A percentile compares a stretch with the other conserved stretches of the same genome.
Conservation (phyloP, 1,140 invertebrate species). For the Aphelenchoides avenae region DNA sequence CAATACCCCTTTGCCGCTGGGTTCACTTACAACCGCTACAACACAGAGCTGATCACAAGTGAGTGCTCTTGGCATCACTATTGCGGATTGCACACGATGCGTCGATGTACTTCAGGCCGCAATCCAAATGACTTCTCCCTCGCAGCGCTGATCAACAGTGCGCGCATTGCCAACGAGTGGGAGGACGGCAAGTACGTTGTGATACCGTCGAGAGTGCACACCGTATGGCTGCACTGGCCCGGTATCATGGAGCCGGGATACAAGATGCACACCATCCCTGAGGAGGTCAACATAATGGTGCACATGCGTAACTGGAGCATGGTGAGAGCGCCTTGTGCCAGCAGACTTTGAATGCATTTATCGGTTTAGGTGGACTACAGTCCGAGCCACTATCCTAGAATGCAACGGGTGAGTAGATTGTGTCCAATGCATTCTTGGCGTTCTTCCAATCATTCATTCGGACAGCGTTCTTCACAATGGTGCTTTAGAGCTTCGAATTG, state of each 20-base stretch:
- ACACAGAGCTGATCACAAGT: constrained; percentile 46
- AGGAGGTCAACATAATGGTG: constrained; percentile 42
- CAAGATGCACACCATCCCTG: constrained; percentile 38
- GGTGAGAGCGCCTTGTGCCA: constrained; percentile 1
- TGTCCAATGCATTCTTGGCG: background rate
- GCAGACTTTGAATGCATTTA: background rate
- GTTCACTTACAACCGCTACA: constrained; percentile 44
- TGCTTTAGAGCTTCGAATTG: constrained; percentile 14
- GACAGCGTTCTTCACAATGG: constrained; percentile 2
- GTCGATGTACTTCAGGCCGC: constrained; percentile 21
- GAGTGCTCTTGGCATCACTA: constrained; percentile 10
- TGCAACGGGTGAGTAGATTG: constrained; percentile 2
- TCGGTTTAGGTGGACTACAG: constrained; percentile 8
- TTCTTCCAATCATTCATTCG: constrained; percentile 6
- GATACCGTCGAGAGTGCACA: constrained; percentile 34
- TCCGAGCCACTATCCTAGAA: background rate
- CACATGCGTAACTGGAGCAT: constrained; percentile 47
- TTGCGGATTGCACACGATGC: constrained; percentile 9
- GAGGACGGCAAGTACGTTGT: constrained; percentile 47
- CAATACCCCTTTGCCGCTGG: constrained; percentile 36
- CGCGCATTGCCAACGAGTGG: constrained; percentile 34
- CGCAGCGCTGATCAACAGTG: constrained; percentile 23
- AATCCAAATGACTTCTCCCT: constrained; percentile 25
- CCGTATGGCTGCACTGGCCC: constrained; percentile 40
- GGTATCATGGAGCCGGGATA: constrained; percentile 18